Conservation (phyloP, 2,888 invertebrate species). For the Mythimna vitellina region DNA sequence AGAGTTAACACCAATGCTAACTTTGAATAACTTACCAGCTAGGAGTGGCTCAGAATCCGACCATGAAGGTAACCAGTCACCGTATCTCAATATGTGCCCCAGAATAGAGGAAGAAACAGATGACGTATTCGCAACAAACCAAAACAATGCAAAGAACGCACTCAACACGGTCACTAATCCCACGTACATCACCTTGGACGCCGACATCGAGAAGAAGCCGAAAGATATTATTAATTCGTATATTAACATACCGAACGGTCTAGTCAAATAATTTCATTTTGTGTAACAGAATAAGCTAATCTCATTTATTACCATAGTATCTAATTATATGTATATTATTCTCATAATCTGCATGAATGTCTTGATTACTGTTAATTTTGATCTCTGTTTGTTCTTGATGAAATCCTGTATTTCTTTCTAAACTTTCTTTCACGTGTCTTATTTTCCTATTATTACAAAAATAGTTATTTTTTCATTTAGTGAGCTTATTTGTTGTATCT, state of each 20-base stretch:
- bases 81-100: slow-evolving; percentile 79
- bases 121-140: slow-evolving; percentile 82
- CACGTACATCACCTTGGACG: slow-evolving; percentile 83
- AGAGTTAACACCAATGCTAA: slow-evolving; percentile 90
- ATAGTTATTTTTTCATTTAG: slow-evolving; percentile 25
- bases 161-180: slow-evolving; percentile 82
- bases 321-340: slow-evolving; percentile 42
- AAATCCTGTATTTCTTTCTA: slow-evolving; percentile 32
- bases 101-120: slow-evolving; percentile 84
- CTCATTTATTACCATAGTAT: slow-evolving; percentile 63
- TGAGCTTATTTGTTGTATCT: slow-evolving; percentile 53
- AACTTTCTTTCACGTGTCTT: slow-evolving; percentile 21
- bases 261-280: slow-evolving; percentile 83
- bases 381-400: slow-evolving; percentile 56
- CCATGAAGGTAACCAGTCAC: slow-evolving; percentile 79
- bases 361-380: slow-evolving; percentile 54
- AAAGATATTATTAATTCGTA: slow-evolving; percentile 80
- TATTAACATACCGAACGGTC: slow-evolving; percentile 84
- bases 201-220: slow-evolving; percentile 82
- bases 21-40: slow-evolving; percentile 81
- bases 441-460: slow-evolving; percentile 24
- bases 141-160: slow-evolving; percentile 79
- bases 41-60: slow-evolving; percentile 86
- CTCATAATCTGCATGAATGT: slow-evolving; percentile 53
- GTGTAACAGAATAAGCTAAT: slow-evolving; percentile 62